Percentiles rank a stretch among this genome's conserved stretches.
Evolutionary conservation across 2,888 invertebrate species (phyloP).

Genomic region (Incurvaria masculella): DNA sequence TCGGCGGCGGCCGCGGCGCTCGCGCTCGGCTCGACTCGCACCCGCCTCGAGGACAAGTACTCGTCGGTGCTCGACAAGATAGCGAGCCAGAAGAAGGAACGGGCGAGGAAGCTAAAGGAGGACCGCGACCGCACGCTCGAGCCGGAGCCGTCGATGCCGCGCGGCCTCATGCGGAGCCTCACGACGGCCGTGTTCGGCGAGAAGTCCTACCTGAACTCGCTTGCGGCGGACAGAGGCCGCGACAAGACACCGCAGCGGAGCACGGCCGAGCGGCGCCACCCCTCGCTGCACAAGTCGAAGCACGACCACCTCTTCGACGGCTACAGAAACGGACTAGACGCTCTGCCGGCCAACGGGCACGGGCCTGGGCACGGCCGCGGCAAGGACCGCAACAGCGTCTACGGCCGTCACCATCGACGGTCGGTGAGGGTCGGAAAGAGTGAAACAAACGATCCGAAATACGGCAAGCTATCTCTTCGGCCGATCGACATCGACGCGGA

Average conservation of each 20-base stretch:
- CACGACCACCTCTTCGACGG: conserved; percentile 26
- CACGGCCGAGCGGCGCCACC: conserved; percentile 41
- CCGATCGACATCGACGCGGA: conserved; percentile 54
- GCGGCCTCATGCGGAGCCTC: conserved; percentile 64
- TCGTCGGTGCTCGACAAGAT: conserved; percentile 71
- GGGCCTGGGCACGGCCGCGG: conserved; percentile 26
- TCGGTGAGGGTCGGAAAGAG: conserved; percentile 62
- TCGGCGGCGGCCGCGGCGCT: conserved; percentile 20
- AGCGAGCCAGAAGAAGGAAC: conserved; percentile 57
- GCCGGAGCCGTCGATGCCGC: conserved; percentile 48
- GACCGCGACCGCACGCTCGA: conserved; percentile 70
- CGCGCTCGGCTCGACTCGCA: conserved; percentile 58
- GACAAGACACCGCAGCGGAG: conserved; percentile 65
- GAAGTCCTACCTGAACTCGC: conserved; percentile 51
- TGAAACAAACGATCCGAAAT: conserved; percentile 52
- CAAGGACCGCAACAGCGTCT: conserved; percentile 50
- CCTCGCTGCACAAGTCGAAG: conserved; percentile 33
- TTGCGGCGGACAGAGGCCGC: conserved; percentile 57
- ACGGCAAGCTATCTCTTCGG: conserved; percentile 47
- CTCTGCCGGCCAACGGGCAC: conserved; percentile 26
- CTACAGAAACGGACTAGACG: conserved; percentile 37
- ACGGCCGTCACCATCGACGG: conserved; percentile 51
- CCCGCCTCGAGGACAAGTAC: conserved; percentile 76
- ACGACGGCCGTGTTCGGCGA: conserved; percentile 71
- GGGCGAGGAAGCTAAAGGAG: conserved; percentile 46